Evolutionary conservation across 1,140 invertebrate species (phyloP).

Genomic region (Drosophila micromelanica): DNA sequence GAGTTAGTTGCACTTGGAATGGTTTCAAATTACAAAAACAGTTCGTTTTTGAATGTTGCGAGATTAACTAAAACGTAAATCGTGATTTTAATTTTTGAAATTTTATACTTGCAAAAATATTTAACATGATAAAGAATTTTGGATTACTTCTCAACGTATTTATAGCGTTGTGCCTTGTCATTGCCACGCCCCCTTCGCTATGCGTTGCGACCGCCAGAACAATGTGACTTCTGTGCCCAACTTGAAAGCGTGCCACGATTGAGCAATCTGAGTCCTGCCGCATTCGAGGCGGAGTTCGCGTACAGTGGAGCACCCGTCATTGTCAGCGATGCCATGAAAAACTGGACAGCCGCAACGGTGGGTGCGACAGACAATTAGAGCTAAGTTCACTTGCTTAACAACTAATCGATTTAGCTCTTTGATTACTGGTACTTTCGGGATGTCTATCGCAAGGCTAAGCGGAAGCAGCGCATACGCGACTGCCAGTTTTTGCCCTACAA

Average conservation of each 20-base stretch:
- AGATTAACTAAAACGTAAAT: no score
- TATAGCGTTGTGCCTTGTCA: slow-evolving; percentile 86
- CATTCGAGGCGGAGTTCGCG: slow-evolving; percentile 90
- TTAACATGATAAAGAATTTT: no score
- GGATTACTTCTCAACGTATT: not conserved
- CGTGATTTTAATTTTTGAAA: no score
- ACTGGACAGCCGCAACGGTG: slow-evolving; percentile 90
- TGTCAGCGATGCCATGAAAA: slow-evolving; percentile 90
- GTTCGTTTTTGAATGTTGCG: no score
- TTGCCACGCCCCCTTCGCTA: slow-evolving; percentile 87
- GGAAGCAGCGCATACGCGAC: slow-evolving; percentile 86
- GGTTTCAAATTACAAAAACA: no score
- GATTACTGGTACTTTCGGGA: slow-evolving; percentile 92
- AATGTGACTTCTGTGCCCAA: slow-evolving; percentile 90
- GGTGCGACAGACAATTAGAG: not conserved
- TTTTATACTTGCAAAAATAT: no score
- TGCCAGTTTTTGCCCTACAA: slow-evolving; percentile 97
- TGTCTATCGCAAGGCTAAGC: slow-evolving; percentile 87
- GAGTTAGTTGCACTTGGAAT: not conserved
- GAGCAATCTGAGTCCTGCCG: slow-evolving; percentile 86
- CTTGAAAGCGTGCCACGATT: slow-evolving; percentile 88
- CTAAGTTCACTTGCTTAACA: not conserved
- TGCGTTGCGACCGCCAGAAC: slow-evolving; percentile 89
- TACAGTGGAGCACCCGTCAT: slow-evolving; percentile 92
- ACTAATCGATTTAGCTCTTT: slow-evolving; percentile 84